Conservation (phyloP, 2,113 vertebrate species). For the Papio anubis region DNA sequence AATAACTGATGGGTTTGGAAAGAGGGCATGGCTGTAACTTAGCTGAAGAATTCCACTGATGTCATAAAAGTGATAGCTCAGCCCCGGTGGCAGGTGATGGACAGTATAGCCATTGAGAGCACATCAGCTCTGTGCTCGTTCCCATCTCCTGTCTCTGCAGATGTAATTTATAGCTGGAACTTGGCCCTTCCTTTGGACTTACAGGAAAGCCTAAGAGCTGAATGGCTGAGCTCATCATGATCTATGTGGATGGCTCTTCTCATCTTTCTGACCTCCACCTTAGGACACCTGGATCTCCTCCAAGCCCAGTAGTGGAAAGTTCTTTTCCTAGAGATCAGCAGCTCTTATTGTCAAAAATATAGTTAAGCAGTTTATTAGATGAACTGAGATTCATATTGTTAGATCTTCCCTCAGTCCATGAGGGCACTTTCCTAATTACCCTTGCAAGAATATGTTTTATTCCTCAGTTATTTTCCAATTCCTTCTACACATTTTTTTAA, state of each 20-base stretch:
- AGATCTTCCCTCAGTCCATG: not conserved
- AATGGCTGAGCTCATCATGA: not conserved
- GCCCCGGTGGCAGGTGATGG: not conserved
- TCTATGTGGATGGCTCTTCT: not conserved
- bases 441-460: not conserved
- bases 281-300: not conserved
- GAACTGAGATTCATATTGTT: not conserved
- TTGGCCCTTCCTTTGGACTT: conserved; percentile 16
- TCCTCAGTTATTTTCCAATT: not conserved
- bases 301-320: not conserved
- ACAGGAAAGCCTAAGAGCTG: not conserved
- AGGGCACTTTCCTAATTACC: not conserved
- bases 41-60: not conserved
- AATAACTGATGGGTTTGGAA: not conserved
- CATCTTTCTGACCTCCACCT: not conserved
- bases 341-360: not conserved
- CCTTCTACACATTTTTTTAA: not conserved
- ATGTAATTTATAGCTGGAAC: not conserved
- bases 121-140: not conserved
- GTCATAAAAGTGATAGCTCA: not conserved
- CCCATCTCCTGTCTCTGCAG: not conserved
- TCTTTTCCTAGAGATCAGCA: not conserved
- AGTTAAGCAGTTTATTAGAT: not conserved
- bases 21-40: not conserved
- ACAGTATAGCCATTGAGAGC: not conserved